A percentile compares a stretch with the other conserved stretches of the same genome.
phyloP scores from a whole-genome alignment of 2,113 vertebrate genomes.

The Kobus ellipsiprymnus region DNA sequence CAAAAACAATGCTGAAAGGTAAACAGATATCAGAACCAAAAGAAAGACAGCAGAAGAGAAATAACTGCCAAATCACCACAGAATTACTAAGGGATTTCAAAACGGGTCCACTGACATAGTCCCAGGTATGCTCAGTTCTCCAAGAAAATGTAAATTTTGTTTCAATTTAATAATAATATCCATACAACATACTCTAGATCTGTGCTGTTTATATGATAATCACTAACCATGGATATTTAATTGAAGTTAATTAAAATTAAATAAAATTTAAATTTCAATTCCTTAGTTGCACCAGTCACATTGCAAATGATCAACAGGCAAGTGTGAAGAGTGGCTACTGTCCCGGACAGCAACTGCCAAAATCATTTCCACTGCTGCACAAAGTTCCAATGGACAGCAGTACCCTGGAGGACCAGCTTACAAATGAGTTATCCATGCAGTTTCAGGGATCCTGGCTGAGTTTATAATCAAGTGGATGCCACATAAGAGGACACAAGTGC shows the following conservation, averaged over 20 bases:
- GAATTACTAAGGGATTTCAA: neutral
- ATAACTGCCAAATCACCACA: neutral
- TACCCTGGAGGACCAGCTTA: neutral
- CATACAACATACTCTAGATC: neutral
- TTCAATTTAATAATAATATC: neutral
- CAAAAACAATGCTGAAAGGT: neutral
- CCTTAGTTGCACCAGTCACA: neutral
- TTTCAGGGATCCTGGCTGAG: neutral
- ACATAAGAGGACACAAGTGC: neutral
- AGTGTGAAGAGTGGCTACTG: neutral
- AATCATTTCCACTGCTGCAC: neutral
- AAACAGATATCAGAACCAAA: neutral
- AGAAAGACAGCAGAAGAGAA: neutral
- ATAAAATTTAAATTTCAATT: neutral
- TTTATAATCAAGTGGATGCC: neutral
- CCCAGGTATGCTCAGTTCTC: neutral
- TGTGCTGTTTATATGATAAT: neutral
- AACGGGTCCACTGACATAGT: too few species aligned
- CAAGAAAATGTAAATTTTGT: neutral
- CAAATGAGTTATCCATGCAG: neutral
- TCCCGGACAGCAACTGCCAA: neutral
- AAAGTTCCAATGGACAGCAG: neutral
- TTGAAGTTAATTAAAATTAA: neutral
- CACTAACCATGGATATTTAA: neutral
- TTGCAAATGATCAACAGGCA: neutral